Base-by-base conservation (phyloP, 2,888 invertebrate genomes). In the Choreutis nemorana region DNA sequence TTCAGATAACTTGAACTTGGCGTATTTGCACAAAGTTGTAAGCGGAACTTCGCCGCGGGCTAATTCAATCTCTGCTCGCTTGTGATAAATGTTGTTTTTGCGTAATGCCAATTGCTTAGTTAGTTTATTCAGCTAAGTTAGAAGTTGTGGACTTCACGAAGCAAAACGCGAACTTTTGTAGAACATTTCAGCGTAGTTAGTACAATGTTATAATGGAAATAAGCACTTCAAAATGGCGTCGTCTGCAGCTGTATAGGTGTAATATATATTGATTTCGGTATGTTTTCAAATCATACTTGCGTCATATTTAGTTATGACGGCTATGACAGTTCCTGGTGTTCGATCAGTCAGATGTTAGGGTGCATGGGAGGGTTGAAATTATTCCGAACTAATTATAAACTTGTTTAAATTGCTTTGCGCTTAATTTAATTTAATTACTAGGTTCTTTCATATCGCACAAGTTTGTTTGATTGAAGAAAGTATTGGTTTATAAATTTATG, bases 161-260 rank as follows among this genome's bases (percentile, higher is more conserved):
- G 78, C 78, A 78, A 78, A 78, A 75, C 77, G 75, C 71, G 73
- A 78, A 78, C 73, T 78, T 78, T 77, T 77, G 77, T 77, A 72
- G 75, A 78, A 77, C 78, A 77, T 78, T 78, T 78, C 77, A 77
- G 73, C 77, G 72, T 78, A 78, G 78, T 78, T 78, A 78, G 77
- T 77, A 78, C 77, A 77, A 77, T 77, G 77, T 78, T 78, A 75
- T 78, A 77, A 77, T 78, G 78, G 77, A 75, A 78, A 77, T 77
- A 78, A 78, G 77, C 72, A 77, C 75, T 75, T 72, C 75, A 77
- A 75, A 77, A 78, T 78, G 78, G 78, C 73, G 75, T 66, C 66
- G 58, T 67, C 61, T 70, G 70, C 65, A 67, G 61, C 63, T 68
- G 59, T 63, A 63, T 61, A 54, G 55, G 50, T 57, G 48, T 60